Conservation (phyloP, 2,113 vertebrate species). For the Cyanoderma ruficeps region DNA sequence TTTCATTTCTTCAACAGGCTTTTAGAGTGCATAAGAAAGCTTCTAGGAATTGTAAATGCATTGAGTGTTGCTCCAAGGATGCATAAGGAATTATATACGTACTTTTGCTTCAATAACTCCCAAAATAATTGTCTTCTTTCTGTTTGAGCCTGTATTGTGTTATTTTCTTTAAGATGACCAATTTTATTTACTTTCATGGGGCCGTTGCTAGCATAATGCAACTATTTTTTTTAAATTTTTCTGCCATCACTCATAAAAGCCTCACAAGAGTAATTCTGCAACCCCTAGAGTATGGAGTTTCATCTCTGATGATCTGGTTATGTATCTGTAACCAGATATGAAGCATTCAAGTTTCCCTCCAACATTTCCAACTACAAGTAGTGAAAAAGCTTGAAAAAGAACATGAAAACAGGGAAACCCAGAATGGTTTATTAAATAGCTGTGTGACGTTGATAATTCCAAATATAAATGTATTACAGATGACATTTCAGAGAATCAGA, state of each 20-base stretch:
- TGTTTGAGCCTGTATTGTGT: neutral
- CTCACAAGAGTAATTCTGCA: neutral
- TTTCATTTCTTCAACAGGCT: neutral
- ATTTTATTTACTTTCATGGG: neutral
- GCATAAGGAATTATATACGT: neutral
- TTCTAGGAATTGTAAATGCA: neutral
- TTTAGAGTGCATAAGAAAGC: neutral
- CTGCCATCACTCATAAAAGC: neutral
- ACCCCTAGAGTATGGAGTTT: neutral
- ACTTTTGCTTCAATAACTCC: neutral
- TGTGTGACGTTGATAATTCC: neutral
- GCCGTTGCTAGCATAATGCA: neutral
- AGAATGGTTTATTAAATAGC: neutral
- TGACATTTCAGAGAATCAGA: neutral
- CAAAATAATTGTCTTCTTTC: neutral
- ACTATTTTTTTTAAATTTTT: neutral
- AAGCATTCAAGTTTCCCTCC: neutral
- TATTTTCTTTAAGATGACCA: neutral
- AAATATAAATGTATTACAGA: neutral
- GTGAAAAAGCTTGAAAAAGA: neutral
- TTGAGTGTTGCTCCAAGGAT: neutral
- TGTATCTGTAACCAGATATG: neutral
- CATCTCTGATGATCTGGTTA: neutral
- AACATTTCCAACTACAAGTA: neutral
- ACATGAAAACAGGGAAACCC: neutral